Percentiles rank a stretch among this genome's conserved stretches.
Evolutionary conservation across 2,113 vertebrate species (phyloP).

Genomic region (Atlantisia rogersi): DNA sequence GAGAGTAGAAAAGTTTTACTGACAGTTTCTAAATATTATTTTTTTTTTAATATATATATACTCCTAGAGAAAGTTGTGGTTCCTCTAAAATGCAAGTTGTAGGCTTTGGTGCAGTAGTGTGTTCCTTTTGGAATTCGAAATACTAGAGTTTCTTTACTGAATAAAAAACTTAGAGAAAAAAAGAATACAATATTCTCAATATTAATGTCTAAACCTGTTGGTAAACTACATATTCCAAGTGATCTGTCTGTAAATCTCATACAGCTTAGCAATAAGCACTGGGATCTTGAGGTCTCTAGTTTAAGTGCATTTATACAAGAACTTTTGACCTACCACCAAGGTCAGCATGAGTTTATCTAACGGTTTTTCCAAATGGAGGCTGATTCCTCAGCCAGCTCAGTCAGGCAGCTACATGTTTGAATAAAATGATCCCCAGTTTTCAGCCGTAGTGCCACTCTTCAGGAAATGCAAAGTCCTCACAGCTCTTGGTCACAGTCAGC

Average conservation of each 20-base stretch:
- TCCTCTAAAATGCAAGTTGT: not conserved
- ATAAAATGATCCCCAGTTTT: not conserved
- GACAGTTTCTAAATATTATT: not conserved
- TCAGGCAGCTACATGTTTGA: not conserved
- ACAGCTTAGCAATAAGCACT: not conserved
- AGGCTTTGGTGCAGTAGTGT: not conserved
- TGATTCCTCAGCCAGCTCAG: not conserved
- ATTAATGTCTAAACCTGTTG: not conserved
- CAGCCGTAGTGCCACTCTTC: not conserved
- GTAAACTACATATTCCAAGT: not conserved
- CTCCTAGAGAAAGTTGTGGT: not conserved
- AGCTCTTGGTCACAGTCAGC: not conserved
- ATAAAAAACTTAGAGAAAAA: not conserved
- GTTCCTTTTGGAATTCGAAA: not conserved
- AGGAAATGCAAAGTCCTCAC: not conserved
- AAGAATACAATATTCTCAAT: not conserved
- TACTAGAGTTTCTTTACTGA: not conserved
- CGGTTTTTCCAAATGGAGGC: not conserved
- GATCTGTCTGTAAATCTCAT: not conserved
- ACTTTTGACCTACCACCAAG: not conserved
- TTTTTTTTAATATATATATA: not conserved
- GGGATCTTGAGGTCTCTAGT: not conserved
- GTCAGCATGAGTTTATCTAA: not conserved
- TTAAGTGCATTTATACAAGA: not conserved
- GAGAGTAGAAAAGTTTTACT: not conserved